These are phyloP conservation scores for Myripristis murdjan DNA, from an alignment of 2,797 vertebrate species.

Conservation along the genomic window DNA sequence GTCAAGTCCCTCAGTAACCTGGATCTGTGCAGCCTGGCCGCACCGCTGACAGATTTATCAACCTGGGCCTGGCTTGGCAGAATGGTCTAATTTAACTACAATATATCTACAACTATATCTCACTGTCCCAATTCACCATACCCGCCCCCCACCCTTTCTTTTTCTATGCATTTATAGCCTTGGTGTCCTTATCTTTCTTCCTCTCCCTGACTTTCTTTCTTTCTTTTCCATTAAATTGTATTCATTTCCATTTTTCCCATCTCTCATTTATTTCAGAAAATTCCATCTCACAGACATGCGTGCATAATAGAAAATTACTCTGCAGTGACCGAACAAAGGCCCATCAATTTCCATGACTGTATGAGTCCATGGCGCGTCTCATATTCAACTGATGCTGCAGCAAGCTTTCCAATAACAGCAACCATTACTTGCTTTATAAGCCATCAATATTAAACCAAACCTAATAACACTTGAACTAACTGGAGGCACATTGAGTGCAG, in stretches of 20 bases:
- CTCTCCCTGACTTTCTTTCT: constrained; percentile 1
- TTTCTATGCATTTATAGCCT: constrained; percentile 12
- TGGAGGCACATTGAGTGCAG: constrained; percentile 43
- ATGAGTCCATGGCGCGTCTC: constrained; percentile 40
- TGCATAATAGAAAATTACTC: constrained; percentile 55
- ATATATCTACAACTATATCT: constrained; percentile 63
- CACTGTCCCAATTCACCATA: constrained; percentile 11
- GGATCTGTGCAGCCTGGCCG: constrained; percentile 65
- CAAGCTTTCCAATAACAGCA: constrained; percentile 50
- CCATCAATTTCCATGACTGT: constrained; percentile 52
- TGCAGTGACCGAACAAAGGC: constrained; percentile 43
- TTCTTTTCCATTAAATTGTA: neutral
- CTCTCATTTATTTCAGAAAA: constrained; percentile 12
- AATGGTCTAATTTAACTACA: constrained; percentile 61
- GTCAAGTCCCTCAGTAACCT: constrained; percentile 79
- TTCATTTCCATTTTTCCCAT: too few relatives aligned
- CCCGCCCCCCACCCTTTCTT: neutral
- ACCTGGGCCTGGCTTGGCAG: constrained; percentile 48
- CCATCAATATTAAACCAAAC: constrained; percentile 57
- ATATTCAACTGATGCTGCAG: constrained; percentile 32
- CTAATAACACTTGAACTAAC: constrained; percentile 51
- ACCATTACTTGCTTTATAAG: constrained; percentile 48
- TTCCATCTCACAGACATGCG: constrained; percentile 31
- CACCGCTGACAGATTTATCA: constrained; percentile 84
- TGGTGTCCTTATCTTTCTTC: constrained; percentile 3